A percentile compares a stretch with the other conserved stretches of the same genome.
Conservation (phyloP, 2,888 invertebrate species). For the Catotricha subobsoleta region DNA sequence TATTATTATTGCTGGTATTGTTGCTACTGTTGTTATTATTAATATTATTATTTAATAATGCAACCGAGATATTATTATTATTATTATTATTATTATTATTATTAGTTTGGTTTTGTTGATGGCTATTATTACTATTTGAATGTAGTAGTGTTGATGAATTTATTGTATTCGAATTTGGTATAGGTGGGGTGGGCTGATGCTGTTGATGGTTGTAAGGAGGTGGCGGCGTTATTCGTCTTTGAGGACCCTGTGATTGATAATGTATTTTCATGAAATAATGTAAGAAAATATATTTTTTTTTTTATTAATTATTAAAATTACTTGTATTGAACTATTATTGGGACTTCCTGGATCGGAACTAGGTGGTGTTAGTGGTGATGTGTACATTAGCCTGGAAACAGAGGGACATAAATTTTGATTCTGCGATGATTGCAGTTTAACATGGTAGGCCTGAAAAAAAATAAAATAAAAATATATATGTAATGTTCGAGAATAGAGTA, state of each 20-base stretch:
- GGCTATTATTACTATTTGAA: conserved; percentile 6
- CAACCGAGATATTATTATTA: conserved; percentile 7
- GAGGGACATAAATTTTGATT: conserved; percentile 17
- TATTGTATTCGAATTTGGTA: conserved; percentile 9
- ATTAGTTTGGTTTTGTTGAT: conserved; percentile 8
- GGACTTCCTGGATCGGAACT: conserved; percentile 77
- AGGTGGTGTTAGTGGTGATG: conserved; percentile 71
- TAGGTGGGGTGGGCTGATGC: conserved; percentile 20
- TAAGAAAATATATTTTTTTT: too few species aligned
- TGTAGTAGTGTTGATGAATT: neutral
- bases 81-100: conserved; percentile 8
- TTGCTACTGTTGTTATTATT: conserved; percentile 8
- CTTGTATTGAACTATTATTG: too few species aligned
- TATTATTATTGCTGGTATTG: conserved; percentile 9
- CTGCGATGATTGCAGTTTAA: conserved; percentile 15
- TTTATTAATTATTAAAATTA: too few species aligned
- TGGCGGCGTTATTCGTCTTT: conserved; percentile 48
- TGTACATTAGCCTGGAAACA: conserved; percentile 50
- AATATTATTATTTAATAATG: conserved; percentile 10
- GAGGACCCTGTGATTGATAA: conserved; percentile 33
- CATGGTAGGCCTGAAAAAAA: conserved; percentile 10
- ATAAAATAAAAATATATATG: neutral
- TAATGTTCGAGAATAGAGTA: too few species aligned
- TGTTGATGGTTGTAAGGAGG: conserved; percentile 45
- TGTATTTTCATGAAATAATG: too few species aligned